Evolutionary conservation across 2,888 invertebrate species (phyloP).

Genomic region (Torymus auratus): DNA sequence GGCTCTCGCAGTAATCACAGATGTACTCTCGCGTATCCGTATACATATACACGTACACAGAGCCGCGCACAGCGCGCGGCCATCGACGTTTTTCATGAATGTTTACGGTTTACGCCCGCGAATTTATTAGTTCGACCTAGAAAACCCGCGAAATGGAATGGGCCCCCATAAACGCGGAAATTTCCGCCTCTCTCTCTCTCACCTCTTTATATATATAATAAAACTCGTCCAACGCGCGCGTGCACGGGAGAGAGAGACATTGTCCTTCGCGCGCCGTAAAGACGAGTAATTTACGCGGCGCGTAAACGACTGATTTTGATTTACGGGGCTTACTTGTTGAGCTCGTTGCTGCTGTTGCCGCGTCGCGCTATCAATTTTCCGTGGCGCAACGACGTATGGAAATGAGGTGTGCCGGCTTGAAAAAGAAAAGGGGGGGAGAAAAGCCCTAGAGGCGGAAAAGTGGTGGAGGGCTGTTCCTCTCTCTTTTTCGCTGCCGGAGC

Average conservation of each 20-base stretch:
- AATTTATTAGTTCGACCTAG: too few species aligned
- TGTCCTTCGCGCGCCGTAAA: constrained; percentile 1
- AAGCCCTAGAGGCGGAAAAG: constrained; percentile 28
- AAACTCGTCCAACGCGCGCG: too few species aligned
- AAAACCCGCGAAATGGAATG: too few species aligned
- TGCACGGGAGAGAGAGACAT: too few species aligned
- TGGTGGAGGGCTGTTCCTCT: not conserved
- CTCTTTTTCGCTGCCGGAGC: too few species aligned
- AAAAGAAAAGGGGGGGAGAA: not conserved
- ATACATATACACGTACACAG: too few species aligned
- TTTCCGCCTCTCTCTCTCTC: not conserved
- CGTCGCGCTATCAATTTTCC: constrained; percentile 55
- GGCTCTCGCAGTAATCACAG: too few species aligned
- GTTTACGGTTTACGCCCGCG: too few species aligned
- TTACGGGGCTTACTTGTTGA: constrained; percentile 52
- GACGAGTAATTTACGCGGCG: constrained; percentile 22
- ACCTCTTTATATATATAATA: too few species aligned
- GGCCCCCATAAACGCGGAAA: too few species aligned
- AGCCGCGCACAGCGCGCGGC: not conserved
- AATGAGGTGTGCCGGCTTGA: constrained; percentile 54
- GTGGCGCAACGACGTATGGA: constrained; percentile 60
- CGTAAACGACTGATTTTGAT: constrained; percentile 47
- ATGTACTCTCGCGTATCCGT: too few species aligned
- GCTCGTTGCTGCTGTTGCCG: not conserved
- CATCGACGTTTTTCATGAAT: not conserved